These are phyloP conservation scores for Pogonus chalceus DNA, from an alignment of 1,140 invertebrate species.

Conservation along the genomic window DNA sequence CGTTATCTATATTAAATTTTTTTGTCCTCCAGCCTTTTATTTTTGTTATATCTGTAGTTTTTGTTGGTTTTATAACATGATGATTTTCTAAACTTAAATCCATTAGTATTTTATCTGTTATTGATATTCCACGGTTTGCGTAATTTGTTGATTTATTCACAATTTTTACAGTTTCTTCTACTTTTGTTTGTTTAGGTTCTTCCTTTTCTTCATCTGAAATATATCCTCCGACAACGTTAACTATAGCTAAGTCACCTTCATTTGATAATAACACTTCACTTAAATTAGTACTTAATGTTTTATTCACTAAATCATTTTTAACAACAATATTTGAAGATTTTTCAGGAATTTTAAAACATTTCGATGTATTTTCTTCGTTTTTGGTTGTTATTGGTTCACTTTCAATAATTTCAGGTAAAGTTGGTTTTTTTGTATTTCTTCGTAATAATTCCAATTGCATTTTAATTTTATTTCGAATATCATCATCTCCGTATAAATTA, in stretches of 20 bases:
- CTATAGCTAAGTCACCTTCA: neutral
- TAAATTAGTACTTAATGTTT: neutral
- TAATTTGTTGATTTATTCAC: neutral
- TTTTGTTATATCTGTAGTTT: constrained; percentile 9
- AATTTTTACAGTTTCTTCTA: neutral
- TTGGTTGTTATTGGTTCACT: neutral
- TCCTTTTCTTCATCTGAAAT: neutral
- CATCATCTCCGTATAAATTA: neutral
- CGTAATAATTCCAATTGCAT: constrained; percentile 7
- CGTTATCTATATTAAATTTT: neutral
- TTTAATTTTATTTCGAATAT: constrained; percentile 1
- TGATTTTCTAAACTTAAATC: neutral
- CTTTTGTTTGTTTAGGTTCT: constrained; percentile 1
- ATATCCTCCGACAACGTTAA: neutral
- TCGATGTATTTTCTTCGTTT: neutral
- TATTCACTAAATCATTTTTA: neutral
- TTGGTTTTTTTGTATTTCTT: neutral
- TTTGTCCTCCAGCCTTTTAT: constrained; percentile 8
- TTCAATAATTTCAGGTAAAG: neutral
- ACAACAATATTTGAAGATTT: too few relatives aligned
- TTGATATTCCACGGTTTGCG: neutral
- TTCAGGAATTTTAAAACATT: neutral
- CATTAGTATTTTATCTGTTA: neutral
- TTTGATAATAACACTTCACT: neutral
- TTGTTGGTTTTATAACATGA: neutral